A percentile compares a stretch with the other conserved stretches of the same genome.
Evolutionary conservation across 2,113 vertebrate species (phyloP).

Genomic region (Oreochromis niloticus): DNA sequence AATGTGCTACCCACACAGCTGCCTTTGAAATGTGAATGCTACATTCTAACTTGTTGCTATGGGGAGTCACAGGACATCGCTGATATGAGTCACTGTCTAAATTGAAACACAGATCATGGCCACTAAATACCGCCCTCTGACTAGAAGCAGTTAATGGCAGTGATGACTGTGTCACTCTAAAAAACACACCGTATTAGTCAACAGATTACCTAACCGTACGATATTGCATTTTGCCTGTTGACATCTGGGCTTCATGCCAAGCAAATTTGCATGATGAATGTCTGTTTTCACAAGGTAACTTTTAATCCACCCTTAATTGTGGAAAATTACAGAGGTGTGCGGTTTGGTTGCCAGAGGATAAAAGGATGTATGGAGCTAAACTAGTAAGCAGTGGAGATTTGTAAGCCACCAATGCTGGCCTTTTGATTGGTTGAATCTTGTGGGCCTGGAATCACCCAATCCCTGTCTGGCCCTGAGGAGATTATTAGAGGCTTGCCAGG

Average conservation of each 20-base stretch:
- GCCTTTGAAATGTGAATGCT: background rate
- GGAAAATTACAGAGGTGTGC: background rate
- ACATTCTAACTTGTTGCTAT: background rate
- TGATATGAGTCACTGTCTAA: constrained; percentile 10
- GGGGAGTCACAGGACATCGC: background rate
- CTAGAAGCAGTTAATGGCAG: background rate
- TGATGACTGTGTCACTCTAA: background rate
- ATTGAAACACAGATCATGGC: background rate
- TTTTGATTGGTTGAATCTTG: constrained; percentile 14
- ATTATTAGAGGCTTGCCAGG: constrained; percentile 3
- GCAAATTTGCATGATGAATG: background rate
- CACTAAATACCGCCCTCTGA: background rate
- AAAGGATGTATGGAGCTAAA: background rate
- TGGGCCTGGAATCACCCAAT: background rate
- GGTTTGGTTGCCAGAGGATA: background rate
- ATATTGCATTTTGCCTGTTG: background rate
- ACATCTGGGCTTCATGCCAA: background rate
- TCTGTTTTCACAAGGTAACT: background rate
- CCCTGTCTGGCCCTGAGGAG: background rate
- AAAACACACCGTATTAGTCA: background rate
- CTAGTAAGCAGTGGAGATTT: background rate
- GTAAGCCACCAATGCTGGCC: background rate
- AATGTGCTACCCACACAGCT: background rate
- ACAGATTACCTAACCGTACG: background rate
- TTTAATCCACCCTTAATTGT: background rate